phyloP scores from a whole-genome alignment of 2,113 vertebrate species.

The Psettodes erumei region DNA sequence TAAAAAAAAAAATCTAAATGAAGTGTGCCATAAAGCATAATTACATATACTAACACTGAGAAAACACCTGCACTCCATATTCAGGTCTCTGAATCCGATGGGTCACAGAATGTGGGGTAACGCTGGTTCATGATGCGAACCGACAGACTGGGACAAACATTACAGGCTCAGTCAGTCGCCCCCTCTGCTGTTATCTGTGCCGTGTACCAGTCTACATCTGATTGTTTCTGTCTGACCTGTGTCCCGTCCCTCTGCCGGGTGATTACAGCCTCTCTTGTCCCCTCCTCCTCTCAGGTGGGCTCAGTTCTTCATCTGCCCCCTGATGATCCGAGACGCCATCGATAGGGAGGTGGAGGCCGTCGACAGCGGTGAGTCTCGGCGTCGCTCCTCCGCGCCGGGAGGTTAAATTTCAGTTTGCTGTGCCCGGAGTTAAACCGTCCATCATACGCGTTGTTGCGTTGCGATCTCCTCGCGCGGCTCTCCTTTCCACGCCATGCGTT shows the following conservation, averaged over 20 bases:
- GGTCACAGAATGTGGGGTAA: background rate
- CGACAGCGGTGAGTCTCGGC: constrained; percentile 90
- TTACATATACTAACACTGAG: background rate
- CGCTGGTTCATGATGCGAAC: background rate
- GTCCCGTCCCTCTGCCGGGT: constrained; percentile 2
- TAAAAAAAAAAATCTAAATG: no score
- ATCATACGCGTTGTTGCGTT: background rate
- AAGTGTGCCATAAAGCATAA: background rate
- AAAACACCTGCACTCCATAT: background rate
- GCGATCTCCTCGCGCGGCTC: constrained; percentile 12
- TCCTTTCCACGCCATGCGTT: constrained; percentile 6
- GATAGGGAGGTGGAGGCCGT: constrained; percentile 97
- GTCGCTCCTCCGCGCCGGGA: background rate
- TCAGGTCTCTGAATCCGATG: no score
- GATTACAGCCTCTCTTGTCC: constrained; percentile 22
- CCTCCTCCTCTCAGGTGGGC: constrained; percentile 88
- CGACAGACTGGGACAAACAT: background rate
- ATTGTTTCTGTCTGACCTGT: constrained; percentile 37
- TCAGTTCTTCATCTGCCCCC: constrained; percentile 96
- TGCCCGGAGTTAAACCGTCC: background rate
- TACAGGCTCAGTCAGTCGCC: constrained; percentile 14
- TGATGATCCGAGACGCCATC: constrained; percentile 97
- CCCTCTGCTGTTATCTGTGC: background rate
- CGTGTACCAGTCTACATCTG: constrained; percentile 18
- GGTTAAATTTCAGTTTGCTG: background rate